phyloP scores from a whole-genome alignment of 2,113 vertebrate species.

The Tragelaphus strepsiceros region DNA sequence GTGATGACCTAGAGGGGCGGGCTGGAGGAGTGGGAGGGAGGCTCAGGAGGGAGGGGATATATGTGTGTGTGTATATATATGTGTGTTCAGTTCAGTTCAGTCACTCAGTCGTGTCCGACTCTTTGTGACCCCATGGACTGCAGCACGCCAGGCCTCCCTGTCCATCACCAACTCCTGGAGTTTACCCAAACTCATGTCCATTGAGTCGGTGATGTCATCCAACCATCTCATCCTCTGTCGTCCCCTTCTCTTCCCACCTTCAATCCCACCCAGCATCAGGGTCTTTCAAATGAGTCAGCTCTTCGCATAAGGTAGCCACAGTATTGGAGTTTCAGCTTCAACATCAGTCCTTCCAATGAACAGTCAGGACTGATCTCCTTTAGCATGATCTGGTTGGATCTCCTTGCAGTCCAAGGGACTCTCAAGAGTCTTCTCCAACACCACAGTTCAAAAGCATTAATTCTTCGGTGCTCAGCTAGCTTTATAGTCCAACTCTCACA shows the following conservation, averaged over 20 bases:
- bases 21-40: neutral
- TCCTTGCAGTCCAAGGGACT: neutral
- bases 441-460: neutral
- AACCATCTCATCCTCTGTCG: neutral
- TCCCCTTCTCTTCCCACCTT: neutral
- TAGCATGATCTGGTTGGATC: neutral
- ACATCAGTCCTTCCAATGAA: neutral
- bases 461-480: neutral
- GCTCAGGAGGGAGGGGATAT: neutral
- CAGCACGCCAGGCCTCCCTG: accelerated
- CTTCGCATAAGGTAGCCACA: neutral
- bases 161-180: neutral
- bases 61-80: accelerated
- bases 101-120: accelerated
- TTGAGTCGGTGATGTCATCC: neutral
- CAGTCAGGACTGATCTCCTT: neutral
- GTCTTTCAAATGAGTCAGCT: neutral
- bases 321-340: neutral
- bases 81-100: neutral
- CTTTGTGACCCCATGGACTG: neutral
- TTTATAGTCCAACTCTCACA: neutral
- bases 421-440: neutral
- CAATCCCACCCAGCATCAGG: neutral
- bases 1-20: neutral
- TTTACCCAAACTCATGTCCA: neutral